Base-by-base conservation (phyloP, 2,888 invertebrate species). In the Disparrhopalites patrizii region DNA sequence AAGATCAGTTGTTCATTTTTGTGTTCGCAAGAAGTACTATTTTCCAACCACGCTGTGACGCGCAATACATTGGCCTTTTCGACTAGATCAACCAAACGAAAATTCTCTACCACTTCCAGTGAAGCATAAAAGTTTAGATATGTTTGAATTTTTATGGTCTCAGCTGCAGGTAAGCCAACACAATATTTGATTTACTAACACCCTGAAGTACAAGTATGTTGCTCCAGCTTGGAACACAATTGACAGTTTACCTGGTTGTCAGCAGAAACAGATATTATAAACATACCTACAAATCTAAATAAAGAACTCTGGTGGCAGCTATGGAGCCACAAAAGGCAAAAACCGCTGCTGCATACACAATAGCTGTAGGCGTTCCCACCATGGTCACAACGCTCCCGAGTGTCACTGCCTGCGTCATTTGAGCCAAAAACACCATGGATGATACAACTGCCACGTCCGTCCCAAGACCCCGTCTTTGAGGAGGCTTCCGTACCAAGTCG, bases 401-500 rank as follows among this genome's bases (percentile, higher is more conserved):
- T 76, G 88, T 87, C 75, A 91, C 82, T 0, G 95, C 95, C 13
- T 97, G 84, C 38, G 91, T 83, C 77, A 96, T 92, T 80, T 97
- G 97, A 0, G 96, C 96, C 70, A 96, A 84, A 79, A 97, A 97
- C 2, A 93, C 95, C 89, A 96, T 96, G 77, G 91, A 92, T 77
- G 93, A 92, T 38, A 97, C 90, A 61, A 96, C 87, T 0, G 95
- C 96, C 0, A 97, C 87, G 78, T 97, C 96, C 0, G 96, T 97
- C 7, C 96, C 96, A 61, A 97, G 83, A 4, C 96, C 96, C 10
- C 96, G 86, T n/a, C 88, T 83, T 65, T 85, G 85, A 0, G 84
- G 84, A 55, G 85, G 82, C 66, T 82, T 78, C 72, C 83, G 82
- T 5, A 82, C 81, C 71, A 82, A 81, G 1, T 85, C 86, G 28